These are phyloP conservation scores for Oxytorus armatus DNA, from an alignment of 2,888 invertebrate species.

Conservation along the genomic window DNA sequence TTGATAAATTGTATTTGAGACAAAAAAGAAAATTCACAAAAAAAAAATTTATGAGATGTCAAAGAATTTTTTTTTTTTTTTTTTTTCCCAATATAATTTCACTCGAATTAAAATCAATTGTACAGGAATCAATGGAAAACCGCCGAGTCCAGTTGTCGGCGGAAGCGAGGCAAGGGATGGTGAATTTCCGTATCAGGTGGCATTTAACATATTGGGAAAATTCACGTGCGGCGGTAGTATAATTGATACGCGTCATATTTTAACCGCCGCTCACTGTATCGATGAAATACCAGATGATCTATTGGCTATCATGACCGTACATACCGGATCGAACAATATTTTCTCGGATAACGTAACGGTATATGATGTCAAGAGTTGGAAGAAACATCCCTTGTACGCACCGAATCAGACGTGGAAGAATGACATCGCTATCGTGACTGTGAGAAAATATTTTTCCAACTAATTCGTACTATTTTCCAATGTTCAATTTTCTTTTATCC, in stretches of 20 bases:
- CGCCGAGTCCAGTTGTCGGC: slow-evolving; percentile 55
- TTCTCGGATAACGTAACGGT: neutral
- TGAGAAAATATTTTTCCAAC: slow-evolving; percentile 10
- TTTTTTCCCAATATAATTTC: neutral
- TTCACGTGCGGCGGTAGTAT: slow-evolving; percentile 68
- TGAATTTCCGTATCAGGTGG: slow-evolving; percentile 69
- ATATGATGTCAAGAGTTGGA: slow-evolving; percentile 3
- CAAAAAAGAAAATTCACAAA: too few relatives aligned
- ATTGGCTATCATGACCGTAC: slow-evolving; percentile 43
- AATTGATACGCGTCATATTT: slow-evolving; percentile 60
- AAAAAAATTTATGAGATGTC: too few relatives aligned
- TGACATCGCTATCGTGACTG: slow-evolving; percentile 51
- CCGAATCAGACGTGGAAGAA: neutral
- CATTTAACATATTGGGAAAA: slow-evolving; percentile 39
- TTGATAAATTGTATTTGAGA: too few relatives aligned
- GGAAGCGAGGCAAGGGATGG: slow-evolving; percentile 49
- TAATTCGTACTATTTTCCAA: too few relatives aligned
- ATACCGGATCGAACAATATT: slow-evolving; percentile 56
- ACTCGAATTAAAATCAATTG: too few relatives aligned
- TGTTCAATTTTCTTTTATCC: too few relatives aligned
- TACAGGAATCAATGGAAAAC: slow-evolving; percentile 46
- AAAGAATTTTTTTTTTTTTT: neutral
- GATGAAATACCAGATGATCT: slow-evolving; percentile 5
- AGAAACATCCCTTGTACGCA: slow-evolving; percentile 2
- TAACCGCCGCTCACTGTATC: slow-evolving; percentile 70